These are phyloP conservation scores for Tupaia tana DNA, from an alignment of 2,113 vertebrate genomes.

Conservation along the genomic window DNA sequence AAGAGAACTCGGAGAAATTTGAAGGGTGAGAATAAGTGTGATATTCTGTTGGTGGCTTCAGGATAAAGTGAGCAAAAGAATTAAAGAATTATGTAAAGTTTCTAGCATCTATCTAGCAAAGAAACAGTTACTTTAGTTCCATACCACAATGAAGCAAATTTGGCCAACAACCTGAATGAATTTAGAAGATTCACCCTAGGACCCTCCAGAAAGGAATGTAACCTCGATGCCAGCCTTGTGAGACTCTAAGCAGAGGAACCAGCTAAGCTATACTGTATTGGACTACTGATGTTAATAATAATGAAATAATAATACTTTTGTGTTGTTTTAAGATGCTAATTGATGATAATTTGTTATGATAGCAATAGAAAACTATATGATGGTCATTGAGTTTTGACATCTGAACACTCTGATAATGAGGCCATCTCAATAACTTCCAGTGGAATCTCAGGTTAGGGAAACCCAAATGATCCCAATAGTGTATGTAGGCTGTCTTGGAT, in stretches of 20 bases:
- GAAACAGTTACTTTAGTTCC: accelerated
- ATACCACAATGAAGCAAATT: neutral
- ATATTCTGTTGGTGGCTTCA: neutral
- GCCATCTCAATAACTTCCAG: neutral
- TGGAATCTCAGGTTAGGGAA: neutral
- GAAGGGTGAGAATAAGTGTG: neutral
- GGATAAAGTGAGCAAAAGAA: neutral
- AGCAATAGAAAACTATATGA: neutral
- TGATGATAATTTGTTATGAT: neutral
- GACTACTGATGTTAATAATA: neutral
- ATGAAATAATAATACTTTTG: neutral
- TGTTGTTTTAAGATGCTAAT: neutral
- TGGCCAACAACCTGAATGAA: neutral
- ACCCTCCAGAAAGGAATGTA: neutral
- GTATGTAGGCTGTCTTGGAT: neutral
- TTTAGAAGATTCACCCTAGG: neutral
- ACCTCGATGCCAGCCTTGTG: neutral
- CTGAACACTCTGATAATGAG: neutral
- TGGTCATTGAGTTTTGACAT: neutral
- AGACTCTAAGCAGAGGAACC: neutral
- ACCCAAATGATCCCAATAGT: neutral
- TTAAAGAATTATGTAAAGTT: neutral
- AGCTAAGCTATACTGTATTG: neutral
- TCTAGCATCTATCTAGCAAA: neutral
- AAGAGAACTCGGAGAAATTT: neutral